These are phyloP conservation scores for Tenrec ecaudatus DNA, from an alignment of 2,113 vertebrate genomes.

Conservation along the genomic window DNA sequence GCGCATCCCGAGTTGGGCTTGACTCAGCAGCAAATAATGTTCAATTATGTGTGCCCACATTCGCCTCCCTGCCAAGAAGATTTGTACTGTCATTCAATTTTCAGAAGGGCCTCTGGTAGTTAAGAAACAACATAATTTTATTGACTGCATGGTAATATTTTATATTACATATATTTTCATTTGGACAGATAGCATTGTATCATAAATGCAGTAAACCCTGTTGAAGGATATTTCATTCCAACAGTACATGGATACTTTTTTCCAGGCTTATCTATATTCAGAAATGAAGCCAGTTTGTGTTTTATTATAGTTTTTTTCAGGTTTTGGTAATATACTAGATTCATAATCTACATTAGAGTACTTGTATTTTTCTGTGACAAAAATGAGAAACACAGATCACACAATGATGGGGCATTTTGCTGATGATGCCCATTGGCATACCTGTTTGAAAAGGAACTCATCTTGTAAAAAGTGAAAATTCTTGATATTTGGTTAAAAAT, in stretches of 20 bases:
- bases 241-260: background rate
- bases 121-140: constrained; percentile 6
- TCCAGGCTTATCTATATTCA: background rate
- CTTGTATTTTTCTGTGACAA: background rate
- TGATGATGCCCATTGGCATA: no score
- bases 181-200: background rate
- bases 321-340: background rate
- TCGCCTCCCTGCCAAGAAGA: background rate
- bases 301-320: background rate
- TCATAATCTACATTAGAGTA: background rate
- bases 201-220: background rate
- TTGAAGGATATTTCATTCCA: background rate
- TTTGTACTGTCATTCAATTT: background rate
- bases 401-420: no score
- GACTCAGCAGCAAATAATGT: no score
- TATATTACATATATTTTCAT: no score
- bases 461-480: no score
- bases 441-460: no score
- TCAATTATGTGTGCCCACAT: no score
- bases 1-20: no score
- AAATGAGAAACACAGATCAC: no score
- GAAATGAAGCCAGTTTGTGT: background rate
- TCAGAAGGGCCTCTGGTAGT: background rate
- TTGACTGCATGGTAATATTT: background rate
- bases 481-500: no score